phyloP scores from a whole-genome alignment of 2,888 invertebrate species.

The Drosophila ustulata region DNA sequence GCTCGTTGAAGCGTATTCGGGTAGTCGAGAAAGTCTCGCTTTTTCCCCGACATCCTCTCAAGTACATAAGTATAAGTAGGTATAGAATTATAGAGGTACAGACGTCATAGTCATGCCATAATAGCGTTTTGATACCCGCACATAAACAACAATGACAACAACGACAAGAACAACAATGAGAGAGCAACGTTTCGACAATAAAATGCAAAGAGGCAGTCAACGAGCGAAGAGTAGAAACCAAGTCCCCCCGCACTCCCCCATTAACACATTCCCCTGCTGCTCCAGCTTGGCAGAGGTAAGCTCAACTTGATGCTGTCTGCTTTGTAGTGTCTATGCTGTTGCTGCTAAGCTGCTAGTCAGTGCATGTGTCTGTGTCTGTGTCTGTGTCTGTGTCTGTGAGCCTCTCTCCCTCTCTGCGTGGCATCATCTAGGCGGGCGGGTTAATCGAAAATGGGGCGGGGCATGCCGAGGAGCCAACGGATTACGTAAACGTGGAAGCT shows the following conservation, averaged over 20 bases:
- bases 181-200: conserved; percentile 66
- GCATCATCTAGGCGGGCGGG: conserved; percentile 56
- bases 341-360: conserved; percentile 8
- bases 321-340: conserved; percentile 62
- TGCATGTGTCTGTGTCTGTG: conserved; percentile 9
- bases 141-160: conserved; percentile 77
- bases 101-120: conserved; percentile 75
- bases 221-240: conserved; percentile 3
- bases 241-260: background rate
- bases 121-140: conserved; percentile 81
- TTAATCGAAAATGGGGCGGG: conserved; percentile 57
- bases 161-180: conserved; percentile 52
- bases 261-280: conserved; percentile 11
- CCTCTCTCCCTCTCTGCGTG: conserved; percentile 1
- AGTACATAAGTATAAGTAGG: conserved; percentile 51
- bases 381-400: conserved; percentile 9
- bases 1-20: conserved; percentile 29
- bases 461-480: conserved; percentile 59
- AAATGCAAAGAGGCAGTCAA: conserved; percentile 70
- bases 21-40: conserved; percentile 11
- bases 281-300: conserved; percentile 57
- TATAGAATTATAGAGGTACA: conserved; percentile 44
- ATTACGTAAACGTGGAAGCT: conserved; percentile 73
- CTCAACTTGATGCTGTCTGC: conserved; percentile 76
- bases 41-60: conserved; percentile 2